Base-by-base conservation (phyloP, 2,888 invertebrate genomes). In the Hyalella azteca region DNA sequence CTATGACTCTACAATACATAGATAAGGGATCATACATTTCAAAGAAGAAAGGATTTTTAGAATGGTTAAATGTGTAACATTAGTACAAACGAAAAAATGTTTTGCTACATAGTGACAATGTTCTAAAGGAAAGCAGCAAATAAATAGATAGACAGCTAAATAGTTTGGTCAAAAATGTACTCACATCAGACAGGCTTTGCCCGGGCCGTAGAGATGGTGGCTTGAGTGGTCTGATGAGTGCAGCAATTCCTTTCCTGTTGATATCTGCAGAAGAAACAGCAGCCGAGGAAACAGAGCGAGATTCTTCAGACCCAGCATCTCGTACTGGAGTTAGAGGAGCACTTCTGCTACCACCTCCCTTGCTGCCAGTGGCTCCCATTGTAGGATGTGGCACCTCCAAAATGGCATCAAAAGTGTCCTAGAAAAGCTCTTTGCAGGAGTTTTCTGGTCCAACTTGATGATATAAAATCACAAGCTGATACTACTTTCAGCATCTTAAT, bases 201-300 rank as follows among this genome's bases (percentile, higher is more conserved):
- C 75, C 75, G 9, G 75, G 75, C 45, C 75, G 19, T 11, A 75
- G 75, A 26, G 15, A 40, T 41, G 75, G 75, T 7, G 75, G 75
- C n/a, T 39, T 75, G 75, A 75, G 75, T 11, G 75, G 75, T 26
- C 36, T 75, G 45, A 75, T 41, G 26, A 75, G 75, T 22, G 75
- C 75, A 45, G 75, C 75, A 75, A 75, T 75, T 40, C 75, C 75
- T 45, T 41, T 75, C 45, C 45, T 75, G 75, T 75, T 22, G 41
- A 75, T 26, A 29, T 75, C 75, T 22, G 75, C 26, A n/a, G 75
- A 66, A 15, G 66, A 66, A 15, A 36, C 66, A 66, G 66, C 75
- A 11, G 75, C 41, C 40, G 75, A 66, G 4, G 66, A 66, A 19
- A 36, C 66, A 3, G 66, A 19, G 36, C 36, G 13, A 19, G 66